Base-by-base conservation (phyloP, 1,140 invertebrate species). In the Cardiocondyla obscurior region DNA sequence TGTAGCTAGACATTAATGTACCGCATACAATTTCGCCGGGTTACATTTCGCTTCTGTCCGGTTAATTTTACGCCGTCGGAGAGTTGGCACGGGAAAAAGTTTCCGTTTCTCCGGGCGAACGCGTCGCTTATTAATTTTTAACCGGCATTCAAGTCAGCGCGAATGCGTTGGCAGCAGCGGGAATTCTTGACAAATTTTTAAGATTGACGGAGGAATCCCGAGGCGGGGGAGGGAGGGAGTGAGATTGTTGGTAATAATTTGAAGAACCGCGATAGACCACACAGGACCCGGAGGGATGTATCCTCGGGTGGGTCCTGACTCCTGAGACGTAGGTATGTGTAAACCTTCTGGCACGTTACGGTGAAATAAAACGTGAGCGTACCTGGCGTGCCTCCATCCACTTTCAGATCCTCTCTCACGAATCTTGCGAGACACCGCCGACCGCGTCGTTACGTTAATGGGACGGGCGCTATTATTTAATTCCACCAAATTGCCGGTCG, bases 391-490 rank as follows among this genome's bases (percentile, higher is more conserved):
- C 85, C 82, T 87, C 69, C 77, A 22, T 87, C 86, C 83, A 73
- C 86, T 67, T 67, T 81, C 70, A 74, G 73, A 49, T 65, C 67
- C 72, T 83, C 85, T 82, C 69, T 85, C 51, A 73, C 44, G 77
- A 51, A 79, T 88, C 85, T 82, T 72, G 70, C 73, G 85, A 79
- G 86, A 86, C 85, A 87, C 69, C 85, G 64, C 69, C 82, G 44
- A 53, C 64, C 85, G 69, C 57, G 62, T 87, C 79, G 86, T 88
- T 88, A 85, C 82, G 79, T 88, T 88, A 88, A 88, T 88, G 86
- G 86, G 87, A 85, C 85, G 86, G 86, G 58, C 74, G 82, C 83
- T 88, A 88, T 88, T 88, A 88, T 88, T 88, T 88, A 88, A 88
- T 88, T 88, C 73, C 62, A 83, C 79, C 57, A 85, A 88, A 88